phyloP scores from a whole-genome alignment of 2,113 vertebrate genomes.

The Oophaga pumilio region DNA sequence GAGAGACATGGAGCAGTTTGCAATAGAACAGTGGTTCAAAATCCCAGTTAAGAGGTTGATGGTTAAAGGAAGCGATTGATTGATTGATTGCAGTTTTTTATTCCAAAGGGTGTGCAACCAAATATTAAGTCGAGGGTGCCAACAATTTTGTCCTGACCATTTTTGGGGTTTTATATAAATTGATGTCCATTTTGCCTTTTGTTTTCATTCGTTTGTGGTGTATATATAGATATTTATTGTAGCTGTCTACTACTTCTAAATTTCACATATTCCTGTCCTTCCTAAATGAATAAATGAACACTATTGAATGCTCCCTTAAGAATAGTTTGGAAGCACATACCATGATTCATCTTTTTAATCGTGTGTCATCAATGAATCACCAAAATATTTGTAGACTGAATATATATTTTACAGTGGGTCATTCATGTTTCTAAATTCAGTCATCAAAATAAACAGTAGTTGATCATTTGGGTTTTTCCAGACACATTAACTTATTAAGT shows the following conservation, averaged over 20 bases:
- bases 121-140: no score
- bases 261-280: background rate
- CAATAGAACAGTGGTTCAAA: no score
- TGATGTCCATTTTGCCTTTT: no score
- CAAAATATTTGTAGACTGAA: background rate
- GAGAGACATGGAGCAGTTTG: no score
- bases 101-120: no score
- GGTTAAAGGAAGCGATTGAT: no score
- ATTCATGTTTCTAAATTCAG: background rate
- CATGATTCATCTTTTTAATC: background rate
- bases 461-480: background rate
- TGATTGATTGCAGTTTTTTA: no score
- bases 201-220: no score
- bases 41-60: no score
- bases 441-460: constrained; percentile 2
- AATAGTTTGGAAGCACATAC: background rate
- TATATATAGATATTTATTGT: no score
- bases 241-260: background rate
- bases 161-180: no score
- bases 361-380: constrained; percentile 11
- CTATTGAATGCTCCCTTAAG: background rate
- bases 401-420: constrained; percentile 5
- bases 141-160: no score
- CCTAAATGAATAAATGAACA: background rate
- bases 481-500: constrained; percentile 1